These are phyloP conservation scores for Caenorhabditis imperialis DNA, from an alignment of 2,888 invertebrate species.

Conservation along the genomic window DNA sequence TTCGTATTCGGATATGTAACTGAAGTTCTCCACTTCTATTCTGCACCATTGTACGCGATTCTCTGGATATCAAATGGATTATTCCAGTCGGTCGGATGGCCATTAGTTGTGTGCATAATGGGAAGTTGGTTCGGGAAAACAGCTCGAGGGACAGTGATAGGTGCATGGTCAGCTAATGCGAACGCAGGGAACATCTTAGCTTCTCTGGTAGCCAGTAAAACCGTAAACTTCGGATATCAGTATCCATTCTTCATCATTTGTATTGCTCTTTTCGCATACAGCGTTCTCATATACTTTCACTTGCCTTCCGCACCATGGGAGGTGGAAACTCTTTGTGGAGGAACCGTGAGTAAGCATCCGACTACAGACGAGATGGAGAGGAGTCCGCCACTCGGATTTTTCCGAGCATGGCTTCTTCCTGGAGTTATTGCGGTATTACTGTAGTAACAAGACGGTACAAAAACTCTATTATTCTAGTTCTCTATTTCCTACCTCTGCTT, in stretches of 20 bases:
- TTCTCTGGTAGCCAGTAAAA: constrained; percentile 78
- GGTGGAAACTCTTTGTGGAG: constrained; percentile 53
- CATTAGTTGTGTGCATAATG: constrained; percentile 80
- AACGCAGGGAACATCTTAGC: constrained; percentile 80
- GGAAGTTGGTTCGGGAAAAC: constrained; percentile 80
- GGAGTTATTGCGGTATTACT: constrained; percentile 66
- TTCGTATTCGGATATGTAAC: constrained; percentile 79
- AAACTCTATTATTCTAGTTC: constrained; percentile 75
- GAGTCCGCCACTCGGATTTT: constrained; percentile 62
- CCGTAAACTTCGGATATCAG: constrained; percentile 80
- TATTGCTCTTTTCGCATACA: constrained; percentile 78
- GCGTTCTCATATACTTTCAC: constrained; percentile 78
- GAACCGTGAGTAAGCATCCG: constrained; percentile 6
- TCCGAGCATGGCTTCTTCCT: constrained; percentile 64
- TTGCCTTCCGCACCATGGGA: constrained; percentile 79
- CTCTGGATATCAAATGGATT: constrained; percentile 79
- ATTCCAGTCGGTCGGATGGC: constrained; percentile 80
- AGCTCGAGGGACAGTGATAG: constrained; percentile 80
- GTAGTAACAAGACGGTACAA: constrained; percentile 4
- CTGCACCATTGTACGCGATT: constrained; percentile 77
- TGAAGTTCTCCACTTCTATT: constrained; percentile 79
- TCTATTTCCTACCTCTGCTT: constrained; percentile 80
- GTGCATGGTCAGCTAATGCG: constrained; percentile 79
- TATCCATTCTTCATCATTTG: constrained; percentile 80
- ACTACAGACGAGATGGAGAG: constrained; percentile 33